Conservation (phyloP, 2,113 vertebrate species). For the Psilopogon haemacephalus region DNA sequence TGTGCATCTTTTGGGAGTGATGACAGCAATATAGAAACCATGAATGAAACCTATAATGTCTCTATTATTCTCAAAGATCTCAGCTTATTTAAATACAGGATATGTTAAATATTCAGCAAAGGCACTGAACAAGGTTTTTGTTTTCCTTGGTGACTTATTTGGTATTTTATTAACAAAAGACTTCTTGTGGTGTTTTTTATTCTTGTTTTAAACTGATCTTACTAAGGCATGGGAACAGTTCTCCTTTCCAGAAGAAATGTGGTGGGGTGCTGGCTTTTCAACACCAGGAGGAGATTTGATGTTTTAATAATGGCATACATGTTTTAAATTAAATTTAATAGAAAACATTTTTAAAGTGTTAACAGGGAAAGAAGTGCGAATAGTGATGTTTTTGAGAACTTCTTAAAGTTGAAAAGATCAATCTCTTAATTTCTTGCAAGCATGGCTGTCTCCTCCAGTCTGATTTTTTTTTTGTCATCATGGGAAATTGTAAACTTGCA, state of each 20-base stretch:
- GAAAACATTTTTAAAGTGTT: neutral
- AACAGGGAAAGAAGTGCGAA: neutral
- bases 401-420: neutral
- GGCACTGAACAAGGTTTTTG: neutral
- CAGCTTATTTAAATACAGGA: neutral
- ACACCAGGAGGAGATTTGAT: neutral
- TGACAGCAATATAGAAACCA: neutral
- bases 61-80: neutral
- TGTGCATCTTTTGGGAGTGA: neutral
- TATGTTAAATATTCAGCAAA: slow-evolving; percentile 4
- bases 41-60: neutral
- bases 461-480: neutral
- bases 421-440: neutral
- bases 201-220: neutral
- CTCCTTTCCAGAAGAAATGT: neutral
- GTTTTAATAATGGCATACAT: neutral
- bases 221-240: neutral
- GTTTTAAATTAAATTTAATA: neutral
- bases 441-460: neutral
- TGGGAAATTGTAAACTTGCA: neutral
- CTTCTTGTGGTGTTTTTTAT: neutral
- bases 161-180: neutral
- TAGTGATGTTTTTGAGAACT: neutral
- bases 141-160: neutral
- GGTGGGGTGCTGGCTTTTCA: neutral